Conservation (phyloP, 2,113 vertebrate genomes). For the Pygoscelis antarcticus region DNA sequence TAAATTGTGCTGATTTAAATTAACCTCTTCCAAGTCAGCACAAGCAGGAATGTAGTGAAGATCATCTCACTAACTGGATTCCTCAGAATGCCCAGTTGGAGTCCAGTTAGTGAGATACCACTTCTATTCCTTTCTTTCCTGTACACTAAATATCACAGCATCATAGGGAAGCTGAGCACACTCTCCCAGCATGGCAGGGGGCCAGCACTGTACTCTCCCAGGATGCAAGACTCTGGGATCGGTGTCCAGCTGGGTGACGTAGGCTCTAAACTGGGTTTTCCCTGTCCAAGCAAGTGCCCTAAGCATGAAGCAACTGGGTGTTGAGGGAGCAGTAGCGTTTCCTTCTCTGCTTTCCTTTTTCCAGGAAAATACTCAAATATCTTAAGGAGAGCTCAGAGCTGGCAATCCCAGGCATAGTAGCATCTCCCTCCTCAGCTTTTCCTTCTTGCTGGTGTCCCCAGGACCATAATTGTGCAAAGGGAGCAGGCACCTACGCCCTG, state of each 20-base stretch:
- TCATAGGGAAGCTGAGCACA: background rate
- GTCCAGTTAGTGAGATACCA: background rate
- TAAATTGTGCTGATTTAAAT: conserved; percentile 15
- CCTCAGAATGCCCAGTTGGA: background rate
- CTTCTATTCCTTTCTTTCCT: background rate
- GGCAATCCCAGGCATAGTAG: background rate
- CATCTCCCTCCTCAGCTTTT: background rate
- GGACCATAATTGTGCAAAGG: background rate
- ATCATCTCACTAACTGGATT: background rate
- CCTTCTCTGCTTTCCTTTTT: background rate
- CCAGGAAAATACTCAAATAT: background rate
- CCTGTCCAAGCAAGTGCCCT: background rate
- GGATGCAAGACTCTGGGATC: background rate
- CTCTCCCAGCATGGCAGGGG: background rate
- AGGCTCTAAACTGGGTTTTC: background rate
- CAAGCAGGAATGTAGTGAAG: background rate
- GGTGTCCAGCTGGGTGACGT: background rate
- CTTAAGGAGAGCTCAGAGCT: background rate
- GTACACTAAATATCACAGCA: background rate
- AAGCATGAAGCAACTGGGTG: background rate
- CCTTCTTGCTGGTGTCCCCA: background rate
- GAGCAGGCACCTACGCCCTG: background rate
- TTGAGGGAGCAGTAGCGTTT: background rate
- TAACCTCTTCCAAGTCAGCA: background rate
- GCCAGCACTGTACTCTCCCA: background rate